Conservation (phyloP, 2,797 vertebrate genomes). For the Falco peregrinus region DNA sequence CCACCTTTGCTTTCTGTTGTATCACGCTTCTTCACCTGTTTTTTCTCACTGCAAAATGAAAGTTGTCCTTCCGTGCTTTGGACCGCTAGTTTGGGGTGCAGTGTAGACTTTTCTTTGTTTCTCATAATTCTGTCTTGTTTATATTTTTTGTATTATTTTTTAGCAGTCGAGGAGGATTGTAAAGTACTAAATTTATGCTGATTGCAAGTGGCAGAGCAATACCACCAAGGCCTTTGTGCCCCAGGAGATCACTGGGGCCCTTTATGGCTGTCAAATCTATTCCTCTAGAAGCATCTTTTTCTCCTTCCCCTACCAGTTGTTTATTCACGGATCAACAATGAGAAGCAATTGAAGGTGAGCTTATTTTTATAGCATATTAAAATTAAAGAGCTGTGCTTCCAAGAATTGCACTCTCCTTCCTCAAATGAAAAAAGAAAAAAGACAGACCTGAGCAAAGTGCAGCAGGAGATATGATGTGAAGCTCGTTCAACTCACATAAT, state of each 20-base stretch:
- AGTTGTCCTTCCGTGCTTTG: neutral
- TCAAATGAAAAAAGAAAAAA: neutral
- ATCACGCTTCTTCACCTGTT: neutral
- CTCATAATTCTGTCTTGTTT: neutral
- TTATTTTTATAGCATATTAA: conserved; percentile 10
- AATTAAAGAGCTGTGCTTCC: conserved; percentile 39
- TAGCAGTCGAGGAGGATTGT: neutral
- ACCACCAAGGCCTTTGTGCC: neutral
- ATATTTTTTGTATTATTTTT: neutral
- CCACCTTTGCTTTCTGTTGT: neutral
- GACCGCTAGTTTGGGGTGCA: neutral
- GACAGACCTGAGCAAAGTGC: neutral
- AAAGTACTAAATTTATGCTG: neutral
- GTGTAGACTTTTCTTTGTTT: neutral
- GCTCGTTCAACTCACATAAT: neutral
- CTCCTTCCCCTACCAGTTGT: conserved; percentile 1
- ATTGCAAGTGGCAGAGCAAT: neutral
- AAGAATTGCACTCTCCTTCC: conserved; percentile 4
- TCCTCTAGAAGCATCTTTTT: neutral
- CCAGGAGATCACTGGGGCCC: neutral
- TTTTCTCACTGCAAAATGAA: neutral
- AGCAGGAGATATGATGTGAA: neutral
- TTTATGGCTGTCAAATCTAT: neutral
- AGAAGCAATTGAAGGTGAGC: conserved; percentile 46
- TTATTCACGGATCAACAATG: conserved; percentile 16